A percentile compares a stretch with the other conserved stretches of the same genome.
These are phyloP conservation scores for Chlorospingus semifuscus DNA, from an alignment of 2,797 vertebrate genomes.

Conservation along the genomic window DNA sequence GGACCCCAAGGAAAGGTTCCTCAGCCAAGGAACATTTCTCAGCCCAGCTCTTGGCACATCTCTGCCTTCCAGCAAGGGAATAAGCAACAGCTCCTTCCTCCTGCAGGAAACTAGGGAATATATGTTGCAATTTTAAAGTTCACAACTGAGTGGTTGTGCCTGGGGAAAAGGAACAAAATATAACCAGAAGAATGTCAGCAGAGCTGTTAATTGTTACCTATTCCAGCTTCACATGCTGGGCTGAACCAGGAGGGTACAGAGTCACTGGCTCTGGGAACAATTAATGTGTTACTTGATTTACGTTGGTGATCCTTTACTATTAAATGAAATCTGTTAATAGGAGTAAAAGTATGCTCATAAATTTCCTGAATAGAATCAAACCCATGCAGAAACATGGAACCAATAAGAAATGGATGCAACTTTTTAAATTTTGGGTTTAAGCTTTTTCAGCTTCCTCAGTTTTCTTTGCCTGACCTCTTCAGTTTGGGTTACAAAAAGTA, in stretches of 20 bases:
- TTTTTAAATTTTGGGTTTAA: neutral
- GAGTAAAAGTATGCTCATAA: neutral
- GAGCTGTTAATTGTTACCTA: neutral
- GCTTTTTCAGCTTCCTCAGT: neutral
- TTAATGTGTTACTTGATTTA: neutral
- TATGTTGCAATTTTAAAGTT: neutral
- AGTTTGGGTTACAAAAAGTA: neutral
- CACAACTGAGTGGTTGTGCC: neutral
- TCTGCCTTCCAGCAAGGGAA: neutral
- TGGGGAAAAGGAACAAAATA: neutral
- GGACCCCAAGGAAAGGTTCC: neutral
- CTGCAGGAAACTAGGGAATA: neutral
- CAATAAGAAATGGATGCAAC: neutral
- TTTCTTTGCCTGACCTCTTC: neutral
- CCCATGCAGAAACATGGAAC: neutral
- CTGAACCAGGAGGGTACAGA: neutral
- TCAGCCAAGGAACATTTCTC: neutral
- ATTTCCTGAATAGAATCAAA: neutral
- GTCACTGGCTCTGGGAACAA: neutral
- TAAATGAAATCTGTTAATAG: conserved; percentile 28
- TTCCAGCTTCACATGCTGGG: neutral
- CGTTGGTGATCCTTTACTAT: neutral
- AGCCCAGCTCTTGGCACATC: neutral
- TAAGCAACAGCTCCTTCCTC: neutral
- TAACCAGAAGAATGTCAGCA: neutral